Conservation (phyloP, 2,113 vertebrate species). For the Stercorarius parasiticus region DNA sequence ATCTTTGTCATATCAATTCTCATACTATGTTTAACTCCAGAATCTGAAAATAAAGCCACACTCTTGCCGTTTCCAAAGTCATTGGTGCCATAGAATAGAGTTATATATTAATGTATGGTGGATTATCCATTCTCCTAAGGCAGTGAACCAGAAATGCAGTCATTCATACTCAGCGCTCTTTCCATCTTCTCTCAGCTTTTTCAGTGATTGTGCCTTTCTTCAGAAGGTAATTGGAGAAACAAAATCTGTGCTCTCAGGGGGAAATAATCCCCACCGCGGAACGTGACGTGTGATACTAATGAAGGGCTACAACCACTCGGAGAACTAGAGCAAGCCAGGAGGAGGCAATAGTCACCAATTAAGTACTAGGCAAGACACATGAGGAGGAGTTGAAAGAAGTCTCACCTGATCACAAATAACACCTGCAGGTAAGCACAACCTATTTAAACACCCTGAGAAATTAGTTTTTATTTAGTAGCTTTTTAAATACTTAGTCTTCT, state of each 20-base stretch:
- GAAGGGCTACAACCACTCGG: not conserved
- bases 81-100: not conserved
- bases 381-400: not conserved
- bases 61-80: not conserved
- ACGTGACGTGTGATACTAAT: not conserved
- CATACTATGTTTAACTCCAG: not conserved
- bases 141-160: not conserved
- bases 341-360: not conserved
- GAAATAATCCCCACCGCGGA: not conserved
- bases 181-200: not conserved
- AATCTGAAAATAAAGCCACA: not conserved
- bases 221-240: constrained; percentile 31
- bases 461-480: not conserved
- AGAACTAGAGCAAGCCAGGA: not conserved
- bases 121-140: constrained; percentile 15
- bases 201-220: constrained; percentile 33
- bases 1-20: not conserved
- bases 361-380: not conserved
- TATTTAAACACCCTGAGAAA: not conserved
- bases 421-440: constrained; percentile 33
- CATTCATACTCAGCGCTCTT: not conserved
- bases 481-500: not conserved
- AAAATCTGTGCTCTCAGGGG: not conserved
- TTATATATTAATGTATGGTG: not conserved
- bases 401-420: not conserved